Evolutionary conservation across 2,888 invertebrate species (phyloP).

Genomic region (Volucella inflata): DNA sequence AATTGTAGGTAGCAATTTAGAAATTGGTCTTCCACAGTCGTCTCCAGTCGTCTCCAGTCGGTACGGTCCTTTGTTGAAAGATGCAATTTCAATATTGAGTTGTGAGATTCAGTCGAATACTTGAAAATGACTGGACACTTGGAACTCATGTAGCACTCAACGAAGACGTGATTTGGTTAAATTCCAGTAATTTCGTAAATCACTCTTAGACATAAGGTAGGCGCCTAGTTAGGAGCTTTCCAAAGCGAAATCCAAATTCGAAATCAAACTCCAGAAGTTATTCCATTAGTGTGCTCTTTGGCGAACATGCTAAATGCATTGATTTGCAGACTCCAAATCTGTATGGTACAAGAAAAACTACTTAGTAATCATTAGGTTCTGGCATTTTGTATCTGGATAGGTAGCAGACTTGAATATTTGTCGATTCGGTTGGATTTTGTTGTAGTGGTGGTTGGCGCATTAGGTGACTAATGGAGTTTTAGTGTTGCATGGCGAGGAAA

Average conservation of each 20-base stretch:
- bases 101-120: constrained; percentile 11
- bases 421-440: constrained; percentile 4
- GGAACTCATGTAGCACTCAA: neutral
- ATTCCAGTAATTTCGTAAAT: constrained; percentile 25
- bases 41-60: neutral
- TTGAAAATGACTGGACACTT: constrained; percentile 16
- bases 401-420: constrained; percentile 38
- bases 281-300: constrained; percentile 26
- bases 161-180: constrained; percentile 31
- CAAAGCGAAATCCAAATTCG: neutral
- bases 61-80: neutral
- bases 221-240: neutral
- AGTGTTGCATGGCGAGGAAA: constrained; percentile 70
- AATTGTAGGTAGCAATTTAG: constrained; percentile 37
- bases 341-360: constrained; percentile 68
- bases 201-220: too few relatives aligned
- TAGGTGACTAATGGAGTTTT: constrained; percentile 72
- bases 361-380: constrained; percentile 57
- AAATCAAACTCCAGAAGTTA: neutral
- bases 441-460: constrained; percentile 38
- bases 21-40: constrained; percentile 2
- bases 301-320: constrained; percentile 56
- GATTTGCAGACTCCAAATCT: constrained; percentile 41
- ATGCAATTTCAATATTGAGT: neutral
- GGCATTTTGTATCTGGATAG: constrained; percentile 53